A percentile compares a stretch with the other conserved stretches of the same genome.
Evolutionary conservation across 2,888 invertebrate species (phyloP).

Genomic region (Caradrina clavipalpis): DNA sequence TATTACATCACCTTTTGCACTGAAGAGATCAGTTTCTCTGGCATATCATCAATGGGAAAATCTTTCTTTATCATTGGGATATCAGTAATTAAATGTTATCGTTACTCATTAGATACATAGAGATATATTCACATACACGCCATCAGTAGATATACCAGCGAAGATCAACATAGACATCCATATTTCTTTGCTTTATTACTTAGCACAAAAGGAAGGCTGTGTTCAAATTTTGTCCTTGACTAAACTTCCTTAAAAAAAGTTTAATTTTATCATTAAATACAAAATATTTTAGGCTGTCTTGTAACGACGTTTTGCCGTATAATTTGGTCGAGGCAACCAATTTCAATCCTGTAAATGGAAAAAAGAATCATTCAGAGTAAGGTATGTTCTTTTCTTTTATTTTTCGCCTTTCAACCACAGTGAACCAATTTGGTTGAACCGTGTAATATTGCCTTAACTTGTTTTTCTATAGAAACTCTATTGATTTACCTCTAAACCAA

Average conservation of each 20-base stretch:
- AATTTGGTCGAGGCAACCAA: background rate
- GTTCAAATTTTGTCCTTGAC: conserved; percentile 4
- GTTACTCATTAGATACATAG: background rate
- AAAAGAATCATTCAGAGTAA: too few species aligned
- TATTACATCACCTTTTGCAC: too few species aligned
- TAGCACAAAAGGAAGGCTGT: background rate
- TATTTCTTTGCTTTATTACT: background rate
- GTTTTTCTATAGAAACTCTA: background rate
- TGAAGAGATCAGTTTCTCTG: background rate
- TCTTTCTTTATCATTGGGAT: background rate
- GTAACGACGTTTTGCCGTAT: background rate
- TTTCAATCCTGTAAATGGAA: background rate
- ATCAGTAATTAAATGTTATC: conserved; percentile 15
- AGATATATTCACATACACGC: too few species aligned
- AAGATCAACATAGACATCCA: conserved; percentile 10
- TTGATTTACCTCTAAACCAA: background rate
- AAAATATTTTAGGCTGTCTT: background rate
- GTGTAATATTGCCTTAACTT: background rate
- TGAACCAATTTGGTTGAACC: background rate
- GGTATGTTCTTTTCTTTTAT: background rate
- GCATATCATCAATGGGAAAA: conserved; percentile 3
- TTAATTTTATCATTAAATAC: background rate
- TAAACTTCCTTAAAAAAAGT: background rate
- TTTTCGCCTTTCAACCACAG: background rate
- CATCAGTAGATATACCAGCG: background rate